Conservation (phyloP, 2,113 vertebrate species). For the Equus quagga region DNA sequence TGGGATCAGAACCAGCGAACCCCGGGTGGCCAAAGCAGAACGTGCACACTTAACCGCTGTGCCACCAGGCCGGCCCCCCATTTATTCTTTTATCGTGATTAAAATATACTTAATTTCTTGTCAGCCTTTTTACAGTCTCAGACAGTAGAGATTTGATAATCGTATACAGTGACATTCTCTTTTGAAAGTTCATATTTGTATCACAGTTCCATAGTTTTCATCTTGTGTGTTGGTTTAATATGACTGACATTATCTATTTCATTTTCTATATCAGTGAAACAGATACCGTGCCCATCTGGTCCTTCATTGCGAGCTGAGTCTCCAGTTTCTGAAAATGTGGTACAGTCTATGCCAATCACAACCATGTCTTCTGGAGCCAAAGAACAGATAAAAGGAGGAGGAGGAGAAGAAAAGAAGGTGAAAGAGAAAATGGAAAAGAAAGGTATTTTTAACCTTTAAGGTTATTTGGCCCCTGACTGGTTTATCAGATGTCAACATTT, state of each 20-base stretch:
- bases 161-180: neutral
- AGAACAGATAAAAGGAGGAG: constrained; percentile 84
- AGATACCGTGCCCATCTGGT: constrained; percentile 86
- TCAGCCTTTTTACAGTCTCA: neutral
- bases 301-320: constrained; percentile 76
- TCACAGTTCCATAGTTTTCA: neutral
- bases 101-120: constrained; percentile 27
- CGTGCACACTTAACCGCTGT: too few relatives aligned
- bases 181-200: constrained; percentile 4
- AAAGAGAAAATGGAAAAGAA: constrained; percentile 94
- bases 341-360: constrained; percentile 70
- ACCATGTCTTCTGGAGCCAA: constrained; percentile 76
- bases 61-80: too few relatives aligned
- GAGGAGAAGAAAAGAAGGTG: constrained; percentile 91
- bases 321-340: constrained; percentile 71
- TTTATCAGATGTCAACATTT: neutral
- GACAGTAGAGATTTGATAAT: neutral
- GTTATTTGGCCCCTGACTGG: constrained; percentile 11
- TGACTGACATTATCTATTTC: constrained; percentile 14
- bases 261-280: constrained; percentile 88
- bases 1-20: too few relatives aligned
- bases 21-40: too few relatives aligned
- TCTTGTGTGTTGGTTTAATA: neutral
- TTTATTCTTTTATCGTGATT: neutral
- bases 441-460: constrained; percentile 86